Evolutionary conservation across 2,797 vertebrate species (phyloP), one percentile per base, ranked within the genome.

Genomic region (Clarias laeviceps): DNA sequence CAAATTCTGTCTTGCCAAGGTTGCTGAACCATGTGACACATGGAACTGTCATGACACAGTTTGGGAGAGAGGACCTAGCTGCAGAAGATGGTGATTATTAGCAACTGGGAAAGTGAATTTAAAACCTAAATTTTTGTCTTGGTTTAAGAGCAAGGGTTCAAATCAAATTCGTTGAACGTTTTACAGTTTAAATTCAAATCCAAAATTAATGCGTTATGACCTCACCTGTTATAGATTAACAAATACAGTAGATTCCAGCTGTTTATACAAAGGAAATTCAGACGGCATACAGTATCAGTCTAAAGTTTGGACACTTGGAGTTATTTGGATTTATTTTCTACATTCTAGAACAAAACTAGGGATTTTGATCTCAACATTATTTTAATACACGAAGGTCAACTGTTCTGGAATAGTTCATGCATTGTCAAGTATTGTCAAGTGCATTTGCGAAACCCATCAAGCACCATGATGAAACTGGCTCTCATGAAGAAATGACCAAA

Each of bases 11-110:
- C 57, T 24, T 78, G 32, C 57, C 57, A n/a, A n/a, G 76, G 57
- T 61, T 61, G 20, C 34, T 59, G 34, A 78, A 37, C 56, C 56
- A 59, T 34, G 11, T 24, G 76, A 59, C 29, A 59, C 74, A 59
- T 78, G 56, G 20, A 78, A 59, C n/a, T 77, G 45, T 74, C n/a
- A 77, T 77, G 73, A 56, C 73, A 32, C 73, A 57, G 27, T 12
- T 78, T 78, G 32, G 57, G 56, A n/a, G 57, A 37, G 20, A 24
- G 76, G 56, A 61, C 57, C 20, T 61, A 24, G 14, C 56, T 61
- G 56, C 22, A 62, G 76, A 77, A 20, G 29, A 57, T 22, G 74
- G 17, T 77, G 15, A 77, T 77, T 77, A 77, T 59, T 77, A 77
- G 29, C 70, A 73, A 27, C n/a, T 50, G 40, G 40, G 69, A 72